Conservation (phyloP, 2,797 vertebrate genomes). For the Graptemys geographica region DNA sequence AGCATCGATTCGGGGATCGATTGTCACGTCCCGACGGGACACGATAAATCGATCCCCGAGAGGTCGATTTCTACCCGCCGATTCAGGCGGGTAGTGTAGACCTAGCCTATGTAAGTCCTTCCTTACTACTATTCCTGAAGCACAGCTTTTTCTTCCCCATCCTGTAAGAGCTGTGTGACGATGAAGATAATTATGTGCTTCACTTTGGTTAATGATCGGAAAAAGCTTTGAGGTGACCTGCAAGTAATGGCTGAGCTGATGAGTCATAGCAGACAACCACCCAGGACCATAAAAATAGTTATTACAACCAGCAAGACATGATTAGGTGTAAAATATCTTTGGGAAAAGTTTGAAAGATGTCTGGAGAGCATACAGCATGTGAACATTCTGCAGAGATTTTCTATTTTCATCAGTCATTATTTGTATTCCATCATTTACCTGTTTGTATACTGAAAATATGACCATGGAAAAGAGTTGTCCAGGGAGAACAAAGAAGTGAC, state of each 20-base stretch:
- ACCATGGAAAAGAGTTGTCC: background rate
- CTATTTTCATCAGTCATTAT: background rate
- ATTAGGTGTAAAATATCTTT: background rate
- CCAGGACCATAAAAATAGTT: background rate
- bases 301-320: background rate
- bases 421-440: too few relatives aligned
- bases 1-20: too few relatives aligned
- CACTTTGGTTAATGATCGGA: background rate
- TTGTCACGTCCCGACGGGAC: too few relatives aligned
- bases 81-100: too few relatives aligned
- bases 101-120: too few relatives aligned
- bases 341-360: background rate
- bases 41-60: too few relatives aligned
- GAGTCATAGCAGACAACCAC: background rate
- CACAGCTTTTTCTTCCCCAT: background rate
- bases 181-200: background rate
- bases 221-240: background rate
- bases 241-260: background rate
- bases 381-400: background rate
- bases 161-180: background rate
- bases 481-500: too few relatives aligned
- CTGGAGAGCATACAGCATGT: background rate
- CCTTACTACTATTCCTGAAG: background rate
- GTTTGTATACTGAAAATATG: background rate
- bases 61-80: too few relatives aligned